Evolutionary conservation across 2,797 vertebrate species (phyloP).

Genomic region (Taenioides sp.): DNA sequence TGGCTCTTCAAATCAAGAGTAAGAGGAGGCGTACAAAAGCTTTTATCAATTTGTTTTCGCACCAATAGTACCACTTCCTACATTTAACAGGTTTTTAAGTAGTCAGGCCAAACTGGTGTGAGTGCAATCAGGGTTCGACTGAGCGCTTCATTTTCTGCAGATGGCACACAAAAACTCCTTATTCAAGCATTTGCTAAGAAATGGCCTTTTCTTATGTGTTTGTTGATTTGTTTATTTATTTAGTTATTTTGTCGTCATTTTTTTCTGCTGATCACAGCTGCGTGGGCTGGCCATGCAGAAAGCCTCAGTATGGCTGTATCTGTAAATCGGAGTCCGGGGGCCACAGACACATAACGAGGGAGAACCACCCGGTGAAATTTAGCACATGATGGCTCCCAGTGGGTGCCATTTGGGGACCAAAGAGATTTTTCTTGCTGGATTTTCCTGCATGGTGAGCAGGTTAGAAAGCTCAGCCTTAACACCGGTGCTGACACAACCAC

Average conservation of each 20-base stretch:
- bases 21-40: conserved; percentile 24
- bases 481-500: conserved; percentile 83
- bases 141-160: conserved; percentile 68
- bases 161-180: conserved; percentile 73
- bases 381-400: conserved; percentile 73
- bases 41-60: conserved; percentile 47
- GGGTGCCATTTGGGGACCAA: conserved; percentile 72
- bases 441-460: conserved; percentile 81
- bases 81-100: conserved; percentile 36
- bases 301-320: conserved; percentile 71
- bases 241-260: conserved; percentile 68
- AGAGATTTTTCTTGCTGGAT: conserved; percentile 58
- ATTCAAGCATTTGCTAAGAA: conserved; percentile 66
- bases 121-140: conserved; percentile 47
- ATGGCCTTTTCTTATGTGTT: conserved; percentile 62
- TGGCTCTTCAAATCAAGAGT: conserved; percentile 35
- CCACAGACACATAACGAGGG: conserved; percentile 67
- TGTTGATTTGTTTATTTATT: conserved; percentile 78
- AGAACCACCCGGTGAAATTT: conserved; percentile 71
- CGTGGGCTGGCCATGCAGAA: conserved; percentile 74
- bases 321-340: conserved; percentile 69
- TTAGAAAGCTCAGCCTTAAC: conserved; percentile 74
- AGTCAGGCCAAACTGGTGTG: conserved; percentile 35
- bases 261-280: conserved; percentile 77
- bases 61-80: conserved; percentile 26